Percentiles rank a stretch among this genome's conserved stretches.
These are phyloP conservation scores for Columba livia DNA, from an alignment of 2,113 vertebrate genomes.

Conservation along the genomic window DNA sequence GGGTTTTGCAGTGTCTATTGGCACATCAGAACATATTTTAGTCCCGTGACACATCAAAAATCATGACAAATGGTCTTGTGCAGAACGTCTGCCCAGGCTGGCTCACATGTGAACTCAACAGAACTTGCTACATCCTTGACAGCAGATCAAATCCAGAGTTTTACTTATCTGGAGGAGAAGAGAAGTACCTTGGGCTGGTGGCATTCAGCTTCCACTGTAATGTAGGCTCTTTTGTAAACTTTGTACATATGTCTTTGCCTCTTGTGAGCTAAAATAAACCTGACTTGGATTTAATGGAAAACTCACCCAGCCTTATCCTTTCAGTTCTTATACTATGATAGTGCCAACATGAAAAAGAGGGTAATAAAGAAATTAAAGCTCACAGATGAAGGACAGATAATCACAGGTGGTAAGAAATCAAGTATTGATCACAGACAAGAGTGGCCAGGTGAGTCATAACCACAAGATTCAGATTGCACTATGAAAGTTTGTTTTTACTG, in stretches of 20 bases:
- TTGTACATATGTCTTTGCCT: background rate
- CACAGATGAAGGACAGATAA: background rate
- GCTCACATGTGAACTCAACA: background rate
- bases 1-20: background rate
- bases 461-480: background rate
- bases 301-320: background rate
- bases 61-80: rapidly evolving
- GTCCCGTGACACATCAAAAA: background rate
- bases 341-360: background rate
- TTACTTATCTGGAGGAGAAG: background rate
- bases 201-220: background rate
- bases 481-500: background rate
- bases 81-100: background rate
- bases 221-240: background rate
- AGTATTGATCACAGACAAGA: rapidly evolving
- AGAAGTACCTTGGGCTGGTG: background rate
- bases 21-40: background rate
- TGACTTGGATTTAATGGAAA: background rate
- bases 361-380: background rate
- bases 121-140: background rate
- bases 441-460: background rate
- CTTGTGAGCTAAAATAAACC: background rate
- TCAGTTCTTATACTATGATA: background rate
- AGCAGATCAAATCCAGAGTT: background rate
- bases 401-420: background rate